Evolutionary conservation across 2,888 invertebrate species (phyloP).

Genomic region (Leptarthrus brevirostris): DNA sequence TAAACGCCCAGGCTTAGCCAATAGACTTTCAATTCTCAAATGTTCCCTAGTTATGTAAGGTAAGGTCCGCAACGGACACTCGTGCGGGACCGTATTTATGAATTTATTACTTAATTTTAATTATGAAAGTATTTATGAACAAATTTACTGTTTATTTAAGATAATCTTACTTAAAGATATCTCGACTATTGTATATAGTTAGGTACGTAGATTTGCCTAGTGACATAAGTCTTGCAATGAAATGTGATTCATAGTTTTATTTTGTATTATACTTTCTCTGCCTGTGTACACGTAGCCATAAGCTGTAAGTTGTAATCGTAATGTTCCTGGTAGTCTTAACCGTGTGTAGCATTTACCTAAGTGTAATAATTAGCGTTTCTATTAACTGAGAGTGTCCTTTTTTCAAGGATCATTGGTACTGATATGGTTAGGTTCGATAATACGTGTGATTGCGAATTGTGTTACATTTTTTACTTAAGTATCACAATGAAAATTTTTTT

Average conservation of each 20-base stretch:
- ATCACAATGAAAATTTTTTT: conserved; percentile 22
- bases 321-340: conserved; percentile 39
- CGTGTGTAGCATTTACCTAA: conserved; percentile 33
- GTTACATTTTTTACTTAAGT: conserved; percentile 34
- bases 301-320: conserved; percentile 1
- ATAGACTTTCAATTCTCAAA: conserved; percentile 11
- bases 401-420: conserved; percentile 23
- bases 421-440: conserved; percentile 22
- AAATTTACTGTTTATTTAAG: neutral
- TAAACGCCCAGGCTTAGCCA: conserved; percentile 5
- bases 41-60: conserved; percentile 5
- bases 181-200: conserved; percentile 24
- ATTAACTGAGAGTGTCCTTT: conserved; percentile 16
- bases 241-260: conserved; percentile 46
- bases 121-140: conserved; percentile 38
- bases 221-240: conserved; percentile 15
- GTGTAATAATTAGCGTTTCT: conserved; percentile 5
- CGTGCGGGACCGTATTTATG: conserved; percentile 7
- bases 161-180: conserved; percentile 17
- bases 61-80: neutral
- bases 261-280: conserved; percentile 43
- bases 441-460: conserved; percentile 34
- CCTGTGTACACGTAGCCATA: conserved; percentile 2
- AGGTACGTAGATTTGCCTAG: neutral
- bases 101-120: conserved; percentile 23